phyloP scores from a whole-genome alignment of 2,113 vertebrate genomes.

The Apodemus speciosus region DNA sequence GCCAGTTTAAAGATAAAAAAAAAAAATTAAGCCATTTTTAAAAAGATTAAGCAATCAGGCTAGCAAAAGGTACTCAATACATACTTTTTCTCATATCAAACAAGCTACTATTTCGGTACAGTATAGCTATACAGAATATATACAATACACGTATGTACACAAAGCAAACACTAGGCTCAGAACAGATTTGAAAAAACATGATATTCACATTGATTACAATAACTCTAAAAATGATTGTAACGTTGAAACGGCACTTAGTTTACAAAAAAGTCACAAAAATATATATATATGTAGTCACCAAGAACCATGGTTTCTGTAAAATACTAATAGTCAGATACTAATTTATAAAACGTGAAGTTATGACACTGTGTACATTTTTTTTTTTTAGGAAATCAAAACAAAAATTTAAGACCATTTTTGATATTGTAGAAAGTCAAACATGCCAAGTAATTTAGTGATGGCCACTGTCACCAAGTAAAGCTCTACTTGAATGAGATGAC shows the following conservation, averaged over 20 bases:
- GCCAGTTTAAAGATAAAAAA: slow-evolving; percentile 84
- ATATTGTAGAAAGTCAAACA: slow-evolving; percentile 87
- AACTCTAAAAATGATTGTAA: slow-evolving; percentile 95
- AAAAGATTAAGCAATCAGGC: slow-evolving; percentile 92
- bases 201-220: slow-evolving; percentile 90
- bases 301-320: slow-evolving; percentile 92
- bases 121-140: slow-evolving; percentile 94
- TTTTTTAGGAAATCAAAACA: slow-evolving; percentile 75
- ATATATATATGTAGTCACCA: slow-evolving; percentile 91
- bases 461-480: slow-evolving; percentile 86
- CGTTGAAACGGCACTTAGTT: slow-evolving; percentile 95
- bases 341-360: slow-evolving; percentile 94
- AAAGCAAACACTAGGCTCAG: slow-evolving; percentile 92
- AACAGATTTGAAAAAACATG: slow-evolving; percentile 88
- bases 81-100: slow-evolving; percentile 93
- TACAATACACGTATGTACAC: slow-evolving; percentile 90
- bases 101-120: slow-evolving; percentile 92
- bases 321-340: slow-evolving; percentile 93
- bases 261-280: slow-evolving; percentile 98
- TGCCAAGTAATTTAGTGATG: slow-evolving; percentile 89
- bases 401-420: slow-evolving; percentile 84
- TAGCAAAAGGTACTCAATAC: slow-evolving; percentile 96
- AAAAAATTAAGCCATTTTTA: slow-evolving; percentile 84
- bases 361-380: slow-evolving; percentile 88
- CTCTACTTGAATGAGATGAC: slow-evolving; percentile 84